Evolutionary conservation across 2,888 invertebrate genomes (phyloP).

Genomic region (Mantis religiosa): DNA sequence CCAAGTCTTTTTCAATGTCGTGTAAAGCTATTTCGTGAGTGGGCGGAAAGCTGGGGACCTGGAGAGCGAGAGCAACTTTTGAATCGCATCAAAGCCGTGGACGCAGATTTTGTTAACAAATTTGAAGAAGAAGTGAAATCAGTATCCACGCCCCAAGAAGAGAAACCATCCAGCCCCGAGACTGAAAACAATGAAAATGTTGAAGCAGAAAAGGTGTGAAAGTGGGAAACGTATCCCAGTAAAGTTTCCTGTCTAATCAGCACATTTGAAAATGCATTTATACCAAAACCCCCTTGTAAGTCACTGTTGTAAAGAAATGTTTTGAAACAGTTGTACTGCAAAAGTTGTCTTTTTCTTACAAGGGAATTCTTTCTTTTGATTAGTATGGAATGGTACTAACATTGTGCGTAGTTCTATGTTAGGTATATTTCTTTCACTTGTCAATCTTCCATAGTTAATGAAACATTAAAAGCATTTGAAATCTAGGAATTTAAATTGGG

Average conservation of each 20-base stretch:
- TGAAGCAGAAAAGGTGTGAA: not conserved
- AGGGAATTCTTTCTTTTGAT: not conserved
- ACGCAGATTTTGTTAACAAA: constrained; percentile 67
- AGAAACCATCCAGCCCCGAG: not conserved
- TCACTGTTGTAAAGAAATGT: not conserved
- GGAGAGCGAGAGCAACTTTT: constrained; percentile 68
- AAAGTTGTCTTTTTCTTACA: not conserved
- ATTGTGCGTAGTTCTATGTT: too few species aligned
- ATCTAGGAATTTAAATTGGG: too few species aligned
- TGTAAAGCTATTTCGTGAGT: constrained; percentile 79
- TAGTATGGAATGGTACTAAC: not conserved
- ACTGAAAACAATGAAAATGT: not conserved
- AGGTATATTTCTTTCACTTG: too few species aligned
- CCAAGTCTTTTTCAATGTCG: constrained; percentile 80
- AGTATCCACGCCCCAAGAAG: not conserved
- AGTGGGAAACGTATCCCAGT: not conserved
- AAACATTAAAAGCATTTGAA: too few species aligned
- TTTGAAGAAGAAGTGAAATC: constrained; percentile 40
- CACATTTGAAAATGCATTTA: not conserved
- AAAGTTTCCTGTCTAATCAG: not conserved
- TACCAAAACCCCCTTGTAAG: not conserved
- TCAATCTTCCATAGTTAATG: too few species aligned
- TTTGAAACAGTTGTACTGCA: not conserved
- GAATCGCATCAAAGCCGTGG: constrained; percentile 65
- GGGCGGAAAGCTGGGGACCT: constrained; percentile 74